Evolutionary conservation across 2,888 invertebrate genomes (phyloP).

Genomic region (Ophraella communa): DNA sequence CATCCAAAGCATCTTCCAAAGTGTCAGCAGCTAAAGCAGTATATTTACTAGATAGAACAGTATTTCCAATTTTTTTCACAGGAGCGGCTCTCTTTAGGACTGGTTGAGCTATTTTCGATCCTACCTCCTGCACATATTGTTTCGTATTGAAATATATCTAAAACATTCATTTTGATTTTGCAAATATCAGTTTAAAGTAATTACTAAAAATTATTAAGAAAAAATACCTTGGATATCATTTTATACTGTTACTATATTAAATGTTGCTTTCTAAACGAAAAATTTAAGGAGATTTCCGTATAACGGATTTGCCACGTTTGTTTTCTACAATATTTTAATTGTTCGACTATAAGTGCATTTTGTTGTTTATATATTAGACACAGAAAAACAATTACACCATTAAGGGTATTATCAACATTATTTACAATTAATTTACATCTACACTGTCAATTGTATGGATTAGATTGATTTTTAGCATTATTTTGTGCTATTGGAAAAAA

Average conservation of each 20-base stretch:
- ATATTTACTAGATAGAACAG: conserved; percentile 73
- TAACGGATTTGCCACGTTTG: neutral
- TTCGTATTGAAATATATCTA: conserved; percentile 84
- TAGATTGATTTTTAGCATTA: too few species aligned
- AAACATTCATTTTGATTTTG: too few species aligned
- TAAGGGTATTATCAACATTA: neutral
- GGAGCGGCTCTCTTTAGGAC: conserved; percentile 82
- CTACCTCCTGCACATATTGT: conserved; percentile 68
- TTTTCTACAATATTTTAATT: too few species aligned
- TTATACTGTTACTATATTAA: too few species aligned
- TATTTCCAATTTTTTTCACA: conserved; percentile 77
- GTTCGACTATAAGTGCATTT: neutral
- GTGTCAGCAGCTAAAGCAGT: conserved; percentile 77
- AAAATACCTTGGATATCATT: neutral
- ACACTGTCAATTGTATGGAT: too few species aligned
- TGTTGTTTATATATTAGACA: neutral
- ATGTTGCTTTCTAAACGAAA: too few species aligned
- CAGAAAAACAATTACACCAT: neutral
- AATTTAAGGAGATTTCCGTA: too few species aligned
- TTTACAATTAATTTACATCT: too few species aligned
- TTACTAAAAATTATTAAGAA: too few species aligned
- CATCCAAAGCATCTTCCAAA: conserved; percentile 76
- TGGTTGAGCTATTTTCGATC: conserved; percentile 67
- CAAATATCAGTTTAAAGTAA: too few species aligned
- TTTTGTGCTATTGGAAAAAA: too few species aligned